These are phyloP conservation scores for Thelaira solivaga DNA, from an alignment of 2,888 invertebrate genomes.

Conservation along the genomic window DNA sequence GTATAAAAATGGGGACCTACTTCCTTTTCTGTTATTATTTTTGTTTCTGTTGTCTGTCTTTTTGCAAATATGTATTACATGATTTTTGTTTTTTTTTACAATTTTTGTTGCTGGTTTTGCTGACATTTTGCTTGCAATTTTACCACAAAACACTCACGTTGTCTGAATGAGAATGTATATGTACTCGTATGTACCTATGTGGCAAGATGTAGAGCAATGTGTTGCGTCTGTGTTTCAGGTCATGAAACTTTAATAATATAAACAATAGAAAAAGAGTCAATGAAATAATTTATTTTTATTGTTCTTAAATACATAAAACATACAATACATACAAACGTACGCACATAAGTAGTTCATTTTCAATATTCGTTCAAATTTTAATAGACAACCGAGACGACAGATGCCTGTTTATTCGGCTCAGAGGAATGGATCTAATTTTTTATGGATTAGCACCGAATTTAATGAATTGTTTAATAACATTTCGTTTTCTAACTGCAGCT, in stretches of 20 bases:
- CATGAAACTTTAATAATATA: constrained; percentile 75
- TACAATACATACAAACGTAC: too few species aligned
- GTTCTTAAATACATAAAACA: too few species aligned
- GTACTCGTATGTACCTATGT: neutral
- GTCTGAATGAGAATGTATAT: too few species aligned
- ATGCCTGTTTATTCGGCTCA: too few species aligned
- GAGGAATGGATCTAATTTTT: too few species aligned
- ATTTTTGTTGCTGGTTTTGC: neutral
- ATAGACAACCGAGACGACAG: constrained; percentile 29
- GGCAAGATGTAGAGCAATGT: constrained; percentile 59
- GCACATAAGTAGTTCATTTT: constrained; percentile 37
- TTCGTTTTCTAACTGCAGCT: too few species aligned
- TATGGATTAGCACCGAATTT: too few species aligned
- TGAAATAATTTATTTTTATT: constrained; percentile 41
- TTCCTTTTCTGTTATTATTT: constrained; percentile 22
- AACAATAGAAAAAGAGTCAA: constrained; percentile 70
- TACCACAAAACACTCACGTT: neutral
- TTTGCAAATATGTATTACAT: constrained; percentile 37
- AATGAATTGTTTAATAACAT: too few species aligned
- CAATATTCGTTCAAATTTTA: neutral
- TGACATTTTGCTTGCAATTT: neutral
- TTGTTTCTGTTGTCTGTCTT: neutral
- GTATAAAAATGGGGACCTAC: constrained; percentile 18
- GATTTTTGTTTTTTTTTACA: constrained; percentile 20
- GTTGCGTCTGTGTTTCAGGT: constrained; percentile 63